Conservation (phyloP, 2,888 invertebrate genomes). For the Microchrysa polita region DNA sequence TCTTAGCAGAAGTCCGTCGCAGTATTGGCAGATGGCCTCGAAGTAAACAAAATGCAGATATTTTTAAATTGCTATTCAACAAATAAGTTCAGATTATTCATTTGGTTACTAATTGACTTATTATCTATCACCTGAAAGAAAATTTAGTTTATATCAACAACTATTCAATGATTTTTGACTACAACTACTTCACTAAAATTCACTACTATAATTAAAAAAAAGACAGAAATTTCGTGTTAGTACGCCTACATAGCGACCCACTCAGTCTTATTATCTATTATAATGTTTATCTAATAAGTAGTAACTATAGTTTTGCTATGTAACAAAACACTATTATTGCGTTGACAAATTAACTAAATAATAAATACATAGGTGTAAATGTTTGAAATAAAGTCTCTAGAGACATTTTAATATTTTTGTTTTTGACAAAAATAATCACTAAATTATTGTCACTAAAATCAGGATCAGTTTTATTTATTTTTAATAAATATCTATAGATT, state of each 20-base stretch:
- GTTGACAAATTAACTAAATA: constrained; percentile 1
- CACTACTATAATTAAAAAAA: neutral
- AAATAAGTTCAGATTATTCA: too few relatives aligned
- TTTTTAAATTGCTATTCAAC: too few relatives aligned
- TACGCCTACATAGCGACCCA: neutral
- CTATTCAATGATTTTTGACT: constrained; percentile 33
- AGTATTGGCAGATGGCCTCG: too few relatives aligned
- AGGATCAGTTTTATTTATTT: neutral
- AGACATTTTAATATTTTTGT: neutral
- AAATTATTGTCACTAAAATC: constrained; percentile 9
- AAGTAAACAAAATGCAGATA: too few relatives aligned
- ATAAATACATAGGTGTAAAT: neutral
- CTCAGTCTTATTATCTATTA: neutral
- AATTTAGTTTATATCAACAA: neutral
- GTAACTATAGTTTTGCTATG: neutral
- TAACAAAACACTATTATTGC: neutral
- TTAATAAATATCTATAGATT: neutral
- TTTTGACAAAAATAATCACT: neutral
- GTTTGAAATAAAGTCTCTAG: neutral
- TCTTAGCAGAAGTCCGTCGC: too few relatives aligned
- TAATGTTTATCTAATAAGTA: constrained; percentile 6
- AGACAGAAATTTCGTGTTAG: neutral
- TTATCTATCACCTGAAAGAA: neutral
- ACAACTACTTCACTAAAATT: constrained; percentile 8
- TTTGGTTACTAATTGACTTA: too few relatives aligned